Base-by-base conservation (phyloP, 2,888 invertebrate species). In the Mesorhabditis sp. region DNA sequence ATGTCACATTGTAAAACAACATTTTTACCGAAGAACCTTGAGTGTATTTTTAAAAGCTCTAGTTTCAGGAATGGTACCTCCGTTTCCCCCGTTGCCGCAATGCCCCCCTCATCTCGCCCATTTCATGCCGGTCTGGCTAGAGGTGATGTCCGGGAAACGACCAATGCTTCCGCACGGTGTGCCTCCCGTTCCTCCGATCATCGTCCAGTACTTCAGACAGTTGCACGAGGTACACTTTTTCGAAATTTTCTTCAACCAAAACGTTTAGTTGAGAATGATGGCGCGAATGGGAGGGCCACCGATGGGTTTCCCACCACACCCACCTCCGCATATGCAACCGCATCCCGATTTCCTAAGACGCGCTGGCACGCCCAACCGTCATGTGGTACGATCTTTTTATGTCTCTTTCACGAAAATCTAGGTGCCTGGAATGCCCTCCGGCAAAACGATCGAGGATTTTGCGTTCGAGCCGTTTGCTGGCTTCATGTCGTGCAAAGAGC, bases 401-500 rank as follows among this genome's bases (percentile, higher is more conserved):
- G 15, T 58, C 62, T 13, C 50, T 42, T 15, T 41, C 13, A 43
- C 2, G 10, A 15, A 70, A 7, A 62, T 74, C 1, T 74, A 74
- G 62, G 70, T 70, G 50, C 68, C 76, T 0, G 78, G 77, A 66
- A 76, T 77, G 77, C 77, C 79, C 5, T 77, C 83, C 4, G 75
- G 71, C 4, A 76, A 76, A 64, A 85, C 83, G 0, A 83, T 84
- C 10, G 78, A 83, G 28, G 84, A 84, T 66, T 77, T 81, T 62
- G 84, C 84, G 10, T 76, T 82, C 43, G 84, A 84, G 70, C 80
- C 81, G 1, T 84, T 80, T 67, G 84, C 82, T 0, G 95, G 95
- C 0, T 89, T 97, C 10, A 97, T 98, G 97, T 92, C 92, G 13
- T 90, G 90, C 75, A 90, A 93, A 44, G 97, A 98, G 86, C 95